Conservation (phyloP, 1,140 invertebrate genomes). For the Mya arenaria region DNA sequence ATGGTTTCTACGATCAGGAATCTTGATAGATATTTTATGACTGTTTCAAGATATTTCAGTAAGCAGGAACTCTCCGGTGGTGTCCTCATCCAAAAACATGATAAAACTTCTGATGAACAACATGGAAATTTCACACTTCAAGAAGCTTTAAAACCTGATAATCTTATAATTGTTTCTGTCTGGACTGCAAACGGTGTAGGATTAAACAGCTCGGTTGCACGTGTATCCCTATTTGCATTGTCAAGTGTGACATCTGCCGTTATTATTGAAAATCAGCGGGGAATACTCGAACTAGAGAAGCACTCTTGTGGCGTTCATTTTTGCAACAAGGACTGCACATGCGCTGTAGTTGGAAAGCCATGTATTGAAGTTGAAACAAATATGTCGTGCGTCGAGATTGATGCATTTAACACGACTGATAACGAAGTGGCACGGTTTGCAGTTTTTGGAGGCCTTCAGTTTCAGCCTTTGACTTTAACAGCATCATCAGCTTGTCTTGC, state of each 20-base stretch:
- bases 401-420: neutral
- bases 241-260: neutral
- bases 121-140: neutral
- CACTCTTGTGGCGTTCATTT: constrained; percentile 21
- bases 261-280: neutral
- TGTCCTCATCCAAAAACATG: neutral
- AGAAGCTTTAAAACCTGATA: neutral
- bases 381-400: neutral
- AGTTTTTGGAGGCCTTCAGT: neutral
- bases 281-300: constrained; percentile 11
- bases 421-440: neutral
- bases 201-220: constrained; percentile 13
- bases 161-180: constrained; percentile 24
- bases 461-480: neutral
- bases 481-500: constrained; percentile 7
- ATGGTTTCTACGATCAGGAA: constrained; percentile 22
- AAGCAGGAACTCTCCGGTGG: constrained; percentile 6
- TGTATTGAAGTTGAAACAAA: neutral
- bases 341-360: neutral
- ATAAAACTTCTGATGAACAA: neutral
- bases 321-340: constrained; percentile 33
- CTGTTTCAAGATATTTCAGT: constrained; percentile 12
- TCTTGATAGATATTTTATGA: constrained; percentile 21
- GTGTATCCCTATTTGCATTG: neutral
- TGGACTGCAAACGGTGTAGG: constrained; percentile 21